Conservation (phyloP, 2,888 invertebrate species). For the Volucella bombylans region DNA sequence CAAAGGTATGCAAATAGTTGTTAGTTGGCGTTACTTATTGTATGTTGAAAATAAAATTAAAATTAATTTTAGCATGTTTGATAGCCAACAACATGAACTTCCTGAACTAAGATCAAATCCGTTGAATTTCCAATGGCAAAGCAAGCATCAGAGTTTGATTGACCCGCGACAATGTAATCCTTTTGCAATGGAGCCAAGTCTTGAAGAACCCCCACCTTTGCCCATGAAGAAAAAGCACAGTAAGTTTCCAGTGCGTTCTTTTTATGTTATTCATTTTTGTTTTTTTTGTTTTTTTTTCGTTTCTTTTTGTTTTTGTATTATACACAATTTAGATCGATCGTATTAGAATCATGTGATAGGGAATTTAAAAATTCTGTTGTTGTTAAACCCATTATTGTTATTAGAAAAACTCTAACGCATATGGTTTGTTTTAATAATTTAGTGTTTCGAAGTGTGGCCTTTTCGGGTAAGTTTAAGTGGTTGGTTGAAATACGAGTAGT, state of each 20-base stretch:
- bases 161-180: constrained; percentile 77
- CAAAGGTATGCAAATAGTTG: constrained; percentile 78
- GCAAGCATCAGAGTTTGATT: constrained; percentile 82
- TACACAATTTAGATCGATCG: constrained; percentile 65
- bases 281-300: constrained; percentile 62
- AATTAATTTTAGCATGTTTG: constrained; percentile 72
- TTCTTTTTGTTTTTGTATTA: constrained; percentile 59
- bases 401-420: constrained; percentile 81
- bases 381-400: constrained; percentile 80
- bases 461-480: constrained; percentile 90
- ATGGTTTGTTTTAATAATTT: constrained; percentile 83
- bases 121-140: constrained; percentile 79
- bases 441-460: constrained; percentile 98
- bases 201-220: constrained; percentile 92
- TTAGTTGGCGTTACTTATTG: background rate
- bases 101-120: constrained; percentile 80
- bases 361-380: constrained; percentile 68
- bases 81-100: constrained; percentile 80
- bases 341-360: constrained; percentile 68
- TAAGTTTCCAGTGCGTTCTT: constrained; percentile 85
- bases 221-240: constrained; percentile 97
- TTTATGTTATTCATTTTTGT: constrained; percentile 77
- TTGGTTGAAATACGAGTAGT: constrained; percentile 56
- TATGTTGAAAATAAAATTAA: background rate
- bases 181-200: constrained; percentile 79